Evolutionary conservation across 2,797 vertebrate species (phyloP), one percentile per base, ranked within the genome.

Genomic region (Taeniopygia guttata): DNA sequence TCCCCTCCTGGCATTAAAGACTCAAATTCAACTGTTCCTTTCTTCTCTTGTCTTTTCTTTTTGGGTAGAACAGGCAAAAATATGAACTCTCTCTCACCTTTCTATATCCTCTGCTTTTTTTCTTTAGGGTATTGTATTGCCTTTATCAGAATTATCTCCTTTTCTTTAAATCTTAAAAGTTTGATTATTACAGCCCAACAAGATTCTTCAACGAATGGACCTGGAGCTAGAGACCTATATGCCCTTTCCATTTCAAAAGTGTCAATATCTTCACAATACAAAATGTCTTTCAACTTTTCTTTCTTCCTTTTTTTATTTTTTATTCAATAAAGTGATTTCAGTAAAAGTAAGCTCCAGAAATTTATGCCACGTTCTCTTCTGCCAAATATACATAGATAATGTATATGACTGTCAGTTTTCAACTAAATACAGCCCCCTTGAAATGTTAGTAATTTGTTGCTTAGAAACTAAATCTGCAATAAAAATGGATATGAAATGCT

Each of bases 141-240:
- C 63, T 95, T 96, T 95, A 91, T 89, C 64, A 89, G 94, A 95
- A 95, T 97, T 90, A 94, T 69, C 48, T 89, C 34, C 56, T 92
- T 91, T 96, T 86, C 93, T 95, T 95, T 96, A 83, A 88, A 88
- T 75, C 83, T 92, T 93, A 49, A 45, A 96, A 96, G 94, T 97
- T 89, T 95, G 94, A 96, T 95, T 97, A 94, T 97, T 92, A 51
- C 70, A 96, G 45, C 78, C 89, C 95, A 95, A 96, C 87, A 72
- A 96, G 63, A 72, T 91, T 96, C 79, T 91, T 92, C 75, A 93
- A 55, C 54, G 12, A 84, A 19, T 74, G 72, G 92, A 95, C 84
- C 90, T 60, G 81, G 76, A 84, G 66, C 78, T 93, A 91, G 69
- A 66, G 81, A 94, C 93, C 89, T 72, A 8, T 64, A 49, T 94